phyloP scores from a whole-genome alignment of 2,888 invertebrate genomes.

The Hirtodrosophila alboralis region DNA sequence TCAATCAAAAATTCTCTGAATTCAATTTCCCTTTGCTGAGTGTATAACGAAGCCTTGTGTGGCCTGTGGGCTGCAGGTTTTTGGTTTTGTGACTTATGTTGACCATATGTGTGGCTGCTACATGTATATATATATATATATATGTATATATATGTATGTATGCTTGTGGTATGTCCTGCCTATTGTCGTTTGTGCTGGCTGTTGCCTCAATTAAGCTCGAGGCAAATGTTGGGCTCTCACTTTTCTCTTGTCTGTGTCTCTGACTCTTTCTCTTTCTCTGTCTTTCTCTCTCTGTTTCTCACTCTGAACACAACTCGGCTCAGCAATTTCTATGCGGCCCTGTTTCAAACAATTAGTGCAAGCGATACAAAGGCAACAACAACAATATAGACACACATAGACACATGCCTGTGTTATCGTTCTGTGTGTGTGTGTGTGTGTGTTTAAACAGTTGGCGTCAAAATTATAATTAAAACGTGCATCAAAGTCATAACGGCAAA shows the following conservation, averaged over 20 bases:
- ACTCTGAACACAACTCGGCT: conserved; percentile 28
- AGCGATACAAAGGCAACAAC: conserved; percentile 49
- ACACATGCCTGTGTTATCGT: conserved; percentile 40
- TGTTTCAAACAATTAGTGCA: conserved; percentile 62
- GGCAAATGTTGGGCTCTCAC: conserved; percentile 30
- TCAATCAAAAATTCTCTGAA: conserved; percentile 6
- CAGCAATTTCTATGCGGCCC: conserved; percentile 36
- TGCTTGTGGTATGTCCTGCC: conserved; percentile 47
- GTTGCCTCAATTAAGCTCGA: conserved; percentile 56
- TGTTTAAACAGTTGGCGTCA: conserved; percentile 81
- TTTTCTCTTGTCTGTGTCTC: no score
- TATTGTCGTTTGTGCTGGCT: conserved; percentile 58
- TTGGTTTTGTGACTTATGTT: conserved; percentile 56
- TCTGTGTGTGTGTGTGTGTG: conserved; percentile 28
- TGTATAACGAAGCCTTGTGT: conserved; percentile 31
- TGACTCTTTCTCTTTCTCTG: not conserved
- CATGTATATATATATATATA: conserved; percentile 8
- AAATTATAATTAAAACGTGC: conserved; percentile 81
- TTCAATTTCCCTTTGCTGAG: conserved; percentile 21
- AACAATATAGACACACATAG: conserved; percentile 25
- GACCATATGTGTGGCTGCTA: conserved; percentile 57
- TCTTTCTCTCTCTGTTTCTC: not conserved
- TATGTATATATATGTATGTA: conserved; percentile 6
- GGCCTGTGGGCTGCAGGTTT: conserved; percentile 29
- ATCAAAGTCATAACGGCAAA: conserved; percentile 71